Percentiles rank a stretch among this genome's conserved stretches.
Conservation (phyloP, 2,113 vertebrate species). For the Martes martes region DNA sequence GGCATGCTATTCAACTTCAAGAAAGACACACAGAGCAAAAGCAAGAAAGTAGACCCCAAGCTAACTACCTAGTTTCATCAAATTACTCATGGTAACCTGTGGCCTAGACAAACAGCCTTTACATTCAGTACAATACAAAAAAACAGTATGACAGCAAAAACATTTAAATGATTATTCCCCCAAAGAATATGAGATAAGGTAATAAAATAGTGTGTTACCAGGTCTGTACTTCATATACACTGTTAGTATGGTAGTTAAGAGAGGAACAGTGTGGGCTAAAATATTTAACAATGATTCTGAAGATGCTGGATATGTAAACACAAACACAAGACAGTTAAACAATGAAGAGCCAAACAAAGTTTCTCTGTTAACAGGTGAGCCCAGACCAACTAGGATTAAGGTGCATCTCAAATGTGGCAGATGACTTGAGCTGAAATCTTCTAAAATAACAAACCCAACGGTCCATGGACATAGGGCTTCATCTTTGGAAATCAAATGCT, state of each 20-base stretch:
- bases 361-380: neutral
- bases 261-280: neutral
- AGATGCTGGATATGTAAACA: neutral
- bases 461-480: neutral
- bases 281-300: neutral
- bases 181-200: neutral
- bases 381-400: neutral
- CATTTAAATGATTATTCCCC: neutral
- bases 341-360: conserved; percentile 1
- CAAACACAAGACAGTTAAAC: neutral
- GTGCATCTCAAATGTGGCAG: neutral
- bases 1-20: neutral
- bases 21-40: neutral
- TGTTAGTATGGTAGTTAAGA: neutral
- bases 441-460: neutral
- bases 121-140: neutral
- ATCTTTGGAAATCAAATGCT: neutral
- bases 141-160: neutral
- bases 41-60: neutral
- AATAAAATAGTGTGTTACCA: neutral
- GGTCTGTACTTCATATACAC: neutral
- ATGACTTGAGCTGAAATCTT: neutral
- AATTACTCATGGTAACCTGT: neutral
- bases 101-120: neutral
- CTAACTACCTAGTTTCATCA: neutral